Percentiles rank a stretch among this genome's conserved stretches.
Evolutionary conservation across 1,140 invertebrate species (phyloP).

Genomic region (Rhyacophila brunnea): DNA sequence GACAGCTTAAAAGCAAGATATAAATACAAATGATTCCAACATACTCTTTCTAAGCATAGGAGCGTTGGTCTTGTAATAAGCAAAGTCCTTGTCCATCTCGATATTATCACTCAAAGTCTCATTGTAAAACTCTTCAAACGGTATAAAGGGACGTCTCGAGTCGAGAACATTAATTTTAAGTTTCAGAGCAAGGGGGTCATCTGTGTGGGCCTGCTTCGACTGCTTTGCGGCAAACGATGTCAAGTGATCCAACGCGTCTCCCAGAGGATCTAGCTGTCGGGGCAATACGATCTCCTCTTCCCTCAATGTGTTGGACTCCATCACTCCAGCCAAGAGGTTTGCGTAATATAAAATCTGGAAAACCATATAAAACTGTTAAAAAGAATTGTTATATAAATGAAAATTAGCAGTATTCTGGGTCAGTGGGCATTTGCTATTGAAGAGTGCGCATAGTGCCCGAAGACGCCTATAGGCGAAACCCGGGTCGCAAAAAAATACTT

Average conservation of each 20-base stretch:
- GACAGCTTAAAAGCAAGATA: too few species aligned
- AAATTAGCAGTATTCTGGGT: too few species aligned
- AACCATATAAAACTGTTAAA: too few species aligned
- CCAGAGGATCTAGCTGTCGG: slow-evolving; percentile 45
- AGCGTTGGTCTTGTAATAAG: slow-evolving; percentile 76
- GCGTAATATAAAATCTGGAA: slow-evolving; percentile 86
- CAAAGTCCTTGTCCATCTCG: slow-evolving; percentile 91
- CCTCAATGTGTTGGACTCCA: slow-evolving; percentile 64
- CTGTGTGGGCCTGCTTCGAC: slow-evolving; percentile 50
- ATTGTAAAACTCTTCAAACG: slow-evolving; percentile 90
- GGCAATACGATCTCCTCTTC: slow-evolving; percentile 57
- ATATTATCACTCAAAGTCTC: slow-evolving; percentile 88
- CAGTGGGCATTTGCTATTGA: too few species aligned
- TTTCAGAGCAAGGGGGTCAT: slow-evolving; percentile 59
- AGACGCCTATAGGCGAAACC: too few species aligned
- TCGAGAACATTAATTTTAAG: slow-evolving; percentile 77
- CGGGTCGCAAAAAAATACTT: too few species aligned
- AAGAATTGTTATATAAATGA: too few species aligned
- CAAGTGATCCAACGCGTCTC: slow-evolving; percentile 46
- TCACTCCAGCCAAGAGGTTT: slow-evolving; percentile 78
- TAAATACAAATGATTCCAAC: too few species aligned
- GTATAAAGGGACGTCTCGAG: slow-evolving; percentile 77
- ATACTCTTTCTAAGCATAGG: slow-evolving; percentile 18
- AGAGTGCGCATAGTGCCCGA: too few species aligned
- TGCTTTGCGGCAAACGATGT: slow-evolving; percentile 47